phyloP scores from a whole-genome alignment of 35 echinoderm and acorn worm genomes.

The Lytechinus variegatus region DNA sequence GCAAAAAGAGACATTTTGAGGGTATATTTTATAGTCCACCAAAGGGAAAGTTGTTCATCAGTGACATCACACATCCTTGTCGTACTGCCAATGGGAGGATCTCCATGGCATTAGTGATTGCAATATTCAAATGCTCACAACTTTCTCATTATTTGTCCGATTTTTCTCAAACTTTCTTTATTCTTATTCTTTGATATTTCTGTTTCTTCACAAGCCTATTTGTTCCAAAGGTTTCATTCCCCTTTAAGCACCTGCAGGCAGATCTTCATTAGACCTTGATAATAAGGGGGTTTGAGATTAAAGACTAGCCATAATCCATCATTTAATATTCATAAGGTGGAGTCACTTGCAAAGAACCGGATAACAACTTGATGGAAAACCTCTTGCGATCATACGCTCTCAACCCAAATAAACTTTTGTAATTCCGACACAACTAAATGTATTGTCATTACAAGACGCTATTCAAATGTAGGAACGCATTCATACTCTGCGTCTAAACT shows the following conservation, averaged over 20 bases:
- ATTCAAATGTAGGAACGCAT: neutral
- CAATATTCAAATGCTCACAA: no score
- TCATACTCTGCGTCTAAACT: neutral
- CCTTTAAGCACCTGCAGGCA: neutral
- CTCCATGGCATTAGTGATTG: no score
- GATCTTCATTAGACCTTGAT: neutral
- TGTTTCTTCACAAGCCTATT: no score
- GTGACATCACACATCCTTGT: no score
- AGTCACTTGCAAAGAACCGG: neutral
- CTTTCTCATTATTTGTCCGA: no score
- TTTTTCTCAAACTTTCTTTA: no score
- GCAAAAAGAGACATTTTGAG: no score
- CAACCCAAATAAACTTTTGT: constrained; percentile 9
- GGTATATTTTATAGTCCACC: no score
- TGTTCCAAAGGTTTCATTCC: no score
- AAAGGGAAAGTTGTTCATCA: no score
- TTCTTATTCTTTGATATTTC: no score
- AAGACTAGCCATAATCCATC: neutral
- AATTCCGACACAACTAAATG: neutral
- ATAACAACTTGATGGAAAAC: neutral
- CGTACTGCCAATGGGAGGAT: no score
- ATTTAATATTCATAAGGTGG: constrained; percentile 12
- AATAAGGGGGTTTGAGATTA: neutral
- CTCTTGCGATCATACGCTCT: neutral
- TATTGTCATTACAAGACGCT: neutral